Base-by-base conservation (phyloP, 2,113 vertebrate species). In the Channa argus region DNA sequence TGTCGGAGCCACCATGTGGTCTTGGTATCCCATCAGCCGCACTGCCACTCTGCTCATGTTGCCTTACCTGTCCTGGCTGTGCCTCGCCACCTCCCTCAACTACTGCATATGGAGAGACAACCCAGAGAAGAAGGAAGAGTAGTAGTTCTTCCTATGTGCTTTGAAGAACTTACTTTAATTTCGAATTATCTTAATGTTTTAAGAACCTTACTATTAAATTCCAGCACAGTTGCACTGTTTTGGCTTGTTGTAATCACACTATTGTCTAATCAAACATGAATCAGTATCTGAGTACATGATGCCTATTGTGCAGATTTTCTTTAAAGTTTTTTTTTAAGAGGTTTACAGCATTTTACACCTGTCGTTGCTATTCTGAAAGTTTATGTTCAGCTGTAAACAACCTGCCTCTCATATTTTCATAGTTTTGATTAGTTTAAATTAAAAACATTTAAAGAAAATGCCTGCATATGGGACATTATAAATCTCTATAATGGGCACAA, bases 91-190 rank as follows among this genome's bases (percentile, higher is more conserved):
- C 3, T 79, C 88, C 45, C 95, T 98, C 37, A 95, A 92, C 74
- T 95, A 96, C 85, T 86, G 85, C 91, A 91, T 97, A 82, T 98
- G 97, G 96, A 96, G 80, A 77, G 96, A 97, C 88, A 96, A 98
- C 90, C 89, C 93, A 0, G 87, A 94, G 61, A 67, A 65, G 47
- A 89, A 34, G 75, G 36, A 91, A 8, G 89, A 93, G 39, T 92
- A 93, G 61, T 37, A 54, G 24, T 34, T 45, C 8, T 0, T 10
- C 8, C 9, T 36, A 7, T 52, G 14, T 38, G 13, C 61, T 61
- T 34, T 37, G 1, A 44, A 4, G 6, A 8, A 39, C 51, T 2
- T 4, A 9, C 34, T 54, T 54, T 0, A 2, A 5, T 69, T 60
- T 8, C 47, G 39, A 63, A 68, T 55, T 14, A 55, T 41, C 8